These are phyloP conservation scores for Resseliella maxima DNA, from an alignment of 2,888 invertebrate genomes.

Conservation along the genomic window DNA sequence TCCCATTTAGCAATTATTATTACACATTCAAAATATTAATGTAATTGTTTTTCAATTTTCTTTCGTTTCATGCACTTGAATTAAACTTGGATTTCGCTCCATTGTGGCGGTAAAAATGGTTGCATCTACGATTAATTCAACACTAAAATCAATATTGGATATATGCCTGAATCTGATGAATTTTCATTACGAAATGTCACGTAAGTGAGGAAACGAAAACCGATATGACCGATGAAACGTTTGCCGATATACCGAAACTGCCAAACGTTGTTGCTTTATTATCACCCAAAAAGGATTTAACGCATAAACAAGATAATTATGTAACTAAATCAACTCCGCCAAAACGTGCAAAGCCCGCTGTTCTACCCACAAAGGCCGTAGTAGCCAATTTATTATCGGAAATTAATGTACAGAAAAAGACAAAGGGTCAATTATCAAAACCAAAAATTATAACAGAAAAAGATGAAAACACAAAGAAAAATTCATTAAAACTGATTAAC, in stretches of 20 bases:
- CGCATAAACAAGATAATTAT: slow-evolving; percentile 60
- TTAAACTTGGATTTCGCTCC: too few relatives aligned
- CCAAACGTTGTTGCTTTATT: slow-evolving; percentile 81
- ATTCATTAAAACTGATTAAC: background rate
- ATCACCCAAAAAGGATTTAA: slow-evolving; percentile 74
- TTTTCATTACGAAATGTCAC: too few relatives aligned
- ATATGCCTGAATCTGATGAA: too few relatives aligned
- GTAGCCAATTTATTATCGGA: background rate
- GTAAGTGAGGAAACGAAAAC: slow-evolving; percentile 62
- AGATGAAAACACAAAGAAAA: background rate
- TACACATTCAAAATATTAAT: too few relatives aligned
- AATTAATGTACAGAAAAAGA: background rate
- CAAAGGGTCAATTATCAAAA: slow-evolving; percentile 16
- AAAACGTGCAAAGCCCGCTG: background rate
- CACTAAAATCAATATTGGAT: too few relatives aligned
- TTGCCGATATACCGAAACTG: slow-evolving; percentile 76
- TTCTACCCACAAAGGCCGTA: background rate
- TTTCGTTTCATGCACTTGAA: too few relatives aligned
- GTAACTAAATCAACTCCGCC: slow-evolving; percentile 58
- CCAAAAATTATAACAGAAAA: slow-evolving; percentile 7
- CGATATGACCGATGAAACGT: slow-evolving; percentile 66
- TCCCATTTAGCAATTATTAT: too few relatives aligned
- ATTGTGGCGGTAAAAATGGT: too few relatives aligned
- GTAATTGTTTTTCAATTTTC: too few relatives aligned
- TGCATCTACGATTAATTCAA: too few relatives aligned